Conservation (phyloP, 2,888 invertebrate genomes). For the Teleiodes luculella region DNA sequence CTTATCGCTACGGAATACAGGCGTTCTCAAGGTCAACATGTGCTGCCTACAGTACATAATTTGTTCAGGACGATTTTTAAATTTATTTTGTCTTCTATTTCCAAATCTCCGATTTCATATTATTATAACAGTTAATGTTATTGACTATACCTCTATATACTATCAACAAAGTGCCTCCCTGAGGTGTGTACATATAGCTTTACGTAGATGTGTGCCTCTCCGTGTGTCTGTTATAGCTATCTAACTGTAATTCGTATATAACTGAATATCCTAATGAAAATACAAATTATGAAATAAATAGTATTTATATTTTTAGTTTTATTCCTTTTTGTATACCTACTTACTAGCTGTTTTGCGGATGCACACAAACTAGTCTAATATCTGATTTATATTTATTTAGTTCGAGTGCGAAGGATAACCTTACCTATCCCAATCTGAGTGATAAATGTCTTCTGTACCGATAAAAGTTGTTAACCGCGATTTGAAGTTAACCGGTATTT, state of each 20-base stretch:
- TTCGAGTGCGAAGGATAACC: background rate
- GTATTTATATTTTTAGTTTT: slow-evolving; percentile 14
- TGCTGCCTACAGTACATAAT: too few species aligned
- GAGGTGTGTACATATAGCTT: slow-evolving; percentile 69
- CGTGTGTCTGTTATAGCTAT: slow-evolving; percentile 33
- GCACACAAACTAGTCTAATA: slow-evolving; percentile 41
- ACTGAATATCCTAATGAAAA: slow-evolving; percentile 6
- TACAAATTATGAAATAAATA: slow-evolving; percentile 9
- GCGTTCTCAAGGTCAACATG: too few species aligned
- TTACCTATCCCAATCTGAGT: too few species aligned
- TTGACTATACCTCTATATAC: slow-evolving; percentile 9
- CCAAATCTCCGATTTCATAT: background rate
- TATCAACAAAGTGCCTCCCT: slow-evolving; percentile 60
- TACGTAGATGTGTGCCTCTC: slow-evolving; percentile 64
- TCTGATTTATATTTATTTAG: too few species aligned
- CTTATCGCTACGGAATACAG: too few species aligned
- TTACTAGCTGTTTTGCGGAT: slow-evolving; percentile 21
- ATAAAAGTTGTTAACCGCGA: too few species aligned
- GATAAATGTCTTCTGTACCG: too few species aligned
- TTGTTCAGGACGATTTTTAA: too few species aligned
- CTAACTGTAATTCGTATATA: slow-evolving; percentile 2
- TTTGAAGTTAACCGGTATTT: too few species aligned
- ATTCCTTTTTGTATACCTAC: too few species aligned
- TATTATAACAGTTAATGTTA: background rate
- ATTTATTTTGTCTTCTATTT: too few species aligned